Percentiles rank a stretch among this genome's conserved stretches.
Evolutionary conservation across 2,113 vertebrate genomes (phyloP).

Genomic region (Brienomyrus longianalis): DNA sequence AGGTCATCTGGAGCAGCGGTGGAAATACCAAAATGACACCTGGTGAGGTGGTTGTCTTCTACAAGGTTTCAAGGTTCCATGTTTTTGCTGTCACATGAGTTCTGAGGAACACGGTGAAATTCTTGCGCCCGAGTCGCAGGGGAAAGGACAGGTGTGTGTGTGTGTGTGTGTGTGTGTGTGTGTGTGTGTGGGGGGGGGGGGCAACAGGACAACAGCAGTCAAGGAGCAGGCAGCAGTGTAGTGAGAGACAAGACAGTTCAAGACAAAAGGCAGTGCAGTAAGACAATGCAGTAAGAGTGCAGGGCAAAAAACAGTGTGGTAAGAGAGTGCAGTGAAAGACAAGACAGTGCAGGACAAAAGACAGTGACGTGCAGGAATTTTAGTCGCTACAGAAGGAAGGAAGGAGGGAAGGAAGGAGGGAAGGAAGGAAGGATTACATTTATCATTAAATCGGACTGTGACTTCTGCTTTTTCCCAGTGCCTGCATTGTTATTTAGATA

Average conservation of each 20-base stretch:
- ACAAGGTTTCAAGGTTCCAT: not conserved
- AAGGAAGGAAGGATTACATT: not conserved
- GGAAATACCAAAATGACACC: constrained; percentile 15
- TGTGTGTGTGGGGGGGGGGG: too few species aligned
- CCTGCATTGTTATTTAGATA: not conserved
- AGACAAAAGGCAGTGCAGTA: not conserved
- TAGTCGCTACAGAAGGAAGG: not conserved
- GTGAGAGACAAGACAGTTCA: not conserved
- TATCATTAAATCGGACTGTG: not conserved
- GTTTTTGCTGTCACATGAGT: not conserved
- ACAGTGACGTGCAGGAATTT: not conserved
- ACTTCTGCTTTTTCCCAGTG: not conserved
- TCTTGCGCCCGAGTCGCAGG: not conserved
- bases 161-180: not conserved
- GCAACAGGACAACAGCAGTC: not conserved
- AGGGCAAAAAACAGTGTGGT: too few species aligned
- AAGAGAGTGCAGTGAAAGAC: too few species aligned
- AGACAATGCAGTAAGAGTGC: too few species aligned
- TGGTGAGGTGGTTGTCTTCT: constrained; percentile 15
- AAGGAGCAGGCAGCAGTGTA: not conserved
- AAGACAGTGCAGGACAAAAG: not conserved
- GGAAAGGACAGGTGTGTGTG: not conserved
- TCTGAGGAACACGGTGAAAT: not conserved
- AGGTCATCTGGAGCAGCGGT: not conserved
- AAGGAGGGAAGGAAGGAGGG: not conserved